Conservation (phyloP, 2,797 vertebrate genomes). For the Eulemur mongoz region DNA sequence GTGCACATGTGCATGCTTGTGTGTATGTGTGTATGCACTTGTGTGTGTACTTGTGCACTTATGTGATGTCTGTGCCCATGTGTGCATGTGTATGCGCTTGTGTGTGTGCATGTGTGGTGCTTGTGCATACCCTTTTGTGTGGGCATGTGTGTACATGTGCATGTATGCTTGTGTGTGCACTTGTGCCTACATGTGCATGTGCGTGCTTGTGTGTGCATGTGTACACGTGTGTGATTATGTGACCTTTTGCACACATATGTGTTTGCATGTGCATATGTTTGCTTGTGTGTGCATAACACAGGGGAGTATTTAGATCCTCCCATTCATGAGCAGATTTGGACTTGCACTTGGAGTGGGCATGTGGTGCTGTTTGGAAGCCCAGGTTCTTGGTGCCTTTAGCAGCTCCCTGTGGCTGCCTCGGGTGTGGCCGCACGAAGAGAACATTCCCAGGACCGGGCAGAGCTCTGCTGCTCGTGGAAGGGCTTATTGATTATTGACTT, state of each 20-base stretch:
- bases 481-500: not conserved
- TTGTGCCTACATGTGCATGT: too few relatives aligned
- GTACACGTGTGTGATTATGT: accelerated
- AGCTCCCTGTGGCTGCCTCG: not conserved
- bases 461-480: not conserved
- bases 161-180: not conserved
- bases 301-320: not conserved
- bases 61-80: not conserved
- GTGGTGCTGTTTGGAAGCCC: too few relatives aligned
- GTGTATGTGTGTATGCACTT: not conserved
- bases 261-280: not conserved
- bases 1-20: not conserved
- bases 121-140: too few relatives aligned
- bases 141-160: not conserved
- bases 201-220: not conserved
- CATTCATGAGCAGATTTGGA: not conserved
- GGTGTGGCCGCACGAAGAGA: not conserved
- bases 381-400: not conserved
- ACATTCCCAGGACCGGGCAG: too few relatives aligned
- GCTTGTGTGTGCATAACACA: not conserved
- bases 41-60: not conserved
- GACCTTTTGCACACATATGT: too few relatives aligned
- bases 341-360: accelerated
- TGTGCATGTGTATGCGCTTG: not conserved
- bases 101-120: not conserved